phyloP scores from a whole-genome alignment of 1,140 invertebrate species.

The Agrypnia vestita region DNA sequence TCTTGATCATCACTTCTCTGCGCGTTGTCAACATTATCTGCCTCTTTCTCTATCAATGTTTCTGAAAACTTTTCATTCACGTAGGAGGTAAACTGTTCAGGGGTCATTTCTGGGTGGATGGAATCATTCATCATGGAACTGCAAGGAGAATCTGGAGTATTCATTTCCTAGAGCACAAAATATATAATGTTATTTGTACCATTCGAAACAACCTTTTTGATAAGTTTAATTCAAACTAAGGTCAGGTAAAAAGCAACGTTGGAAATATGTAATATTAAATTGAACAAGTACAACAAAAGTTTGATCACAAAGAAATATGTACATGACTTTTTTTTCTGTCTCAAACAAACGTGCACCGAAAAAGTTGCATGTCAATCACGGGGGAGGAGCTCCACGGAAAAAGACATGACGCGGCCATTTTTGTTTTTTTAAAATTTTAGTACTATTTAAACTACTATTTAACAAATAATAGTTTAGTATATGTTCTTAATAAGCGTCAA shows the following conservation, averaged over 20 bases:
- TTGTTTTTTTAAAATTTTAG: too few species aligned
- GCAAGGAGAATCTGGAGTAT: constrained; percentile 68
- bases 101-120: constrained; percentile 60
- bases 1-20: constrained; percentile 58
- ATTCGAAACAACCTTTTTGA: neutral
- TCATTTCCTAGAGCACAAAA: constrained; percentile 47
- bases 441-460: too few species aligned
- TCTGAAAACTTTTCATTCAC: constrained; percentile 64
- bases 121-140: constrained; percentile 64
- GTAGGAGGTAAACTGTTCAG: constrained; percentile 65
- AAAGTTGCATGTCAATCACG: too few species aligned
- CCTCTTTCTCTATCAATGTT: constrained; percentile 19
- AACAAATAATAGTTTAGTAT: too few species aligned
- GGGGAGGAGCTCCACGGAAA: too few species aligned
- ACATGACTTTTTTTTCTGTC: too few species aligned
- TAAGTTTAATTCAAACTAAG: constrained; percentile 19
- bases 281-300: neutral
- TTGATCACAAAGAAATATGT: too few species aligned
- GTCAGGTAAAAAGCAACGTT: too few species aligned
- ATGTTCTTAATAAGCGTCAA: too few species aligned
- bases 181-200: neutral
- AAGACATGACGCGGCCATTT: too few species aligned
- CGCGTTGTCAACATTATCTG: constrained; percentile 63
- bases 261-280: too few species aligned
- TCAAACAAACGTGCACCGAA: too few species aligned